Conservation (phyloP, 1,140 invertebrate species). For the Platorchestia sp. region DNA sequence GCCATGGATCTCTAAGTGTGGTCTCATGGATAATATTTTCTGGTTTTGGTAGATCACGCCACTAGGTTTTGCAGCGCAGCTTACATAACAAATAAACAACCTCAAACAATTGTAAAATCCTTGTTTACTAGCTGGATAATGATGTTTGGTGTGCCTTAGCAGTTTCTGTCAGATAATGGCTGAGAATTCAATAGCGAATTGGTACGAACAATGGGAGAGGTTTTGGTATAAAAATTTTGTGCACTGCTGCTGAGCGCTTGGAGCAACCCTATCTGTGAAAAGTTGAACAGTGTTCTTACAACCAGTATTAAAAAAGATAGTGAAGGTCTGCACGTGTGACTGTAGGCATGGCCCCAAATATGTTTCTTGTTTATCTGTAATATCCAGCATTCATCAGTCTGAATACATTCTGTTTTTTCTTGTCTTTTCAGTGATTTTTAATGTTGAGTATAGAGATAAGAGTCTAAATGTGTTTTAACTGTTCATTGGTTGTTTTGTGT, state of each 20-base stretch:
- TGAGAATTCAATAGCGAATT: conserved; percentile 21
- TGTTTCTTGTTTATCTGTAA: too few species aligned
- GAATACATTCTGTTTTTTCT: too few species aligned
- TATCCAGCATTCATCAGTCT: too few species aligned
- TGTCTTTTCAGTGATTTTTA: too few species aligned
- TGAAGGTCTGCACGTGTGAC: not conserved
- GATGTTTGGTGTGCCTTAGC: not conserved
- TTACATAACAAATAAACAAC: not conserved
- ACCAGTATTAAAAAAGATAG: not conserved
- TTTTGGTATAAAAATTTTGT: not conserved
- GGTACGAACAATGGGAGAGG: not conserved
- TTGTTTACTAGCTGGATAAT: not conserved
- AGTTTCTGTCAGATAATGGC: conserved; percentile 22
- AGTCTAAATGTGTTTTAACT: too few species aligned
- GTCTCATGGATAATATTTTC: not conserved
- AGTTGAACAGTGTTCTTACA: not conserved
- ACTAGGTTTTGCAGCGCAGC: not conserved
- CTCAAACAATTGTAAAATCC: not conserved
- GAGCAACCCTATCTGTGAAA: conserved; percentile 8
- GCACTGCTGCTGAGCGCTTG: conserved; percentile 4
- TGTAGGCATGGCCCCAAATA: too few species aligned
- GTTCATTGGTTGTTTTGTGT: too few species aligned
- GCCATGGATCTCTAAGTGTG: not conserved
- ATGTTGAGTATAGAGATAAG: too few species aligned
- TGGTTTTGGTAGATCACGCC: not conserved